phyloP scores from a whole-genome alignment of 2,797 vertebrate species.

The Masticophis lateralis region DNA sequence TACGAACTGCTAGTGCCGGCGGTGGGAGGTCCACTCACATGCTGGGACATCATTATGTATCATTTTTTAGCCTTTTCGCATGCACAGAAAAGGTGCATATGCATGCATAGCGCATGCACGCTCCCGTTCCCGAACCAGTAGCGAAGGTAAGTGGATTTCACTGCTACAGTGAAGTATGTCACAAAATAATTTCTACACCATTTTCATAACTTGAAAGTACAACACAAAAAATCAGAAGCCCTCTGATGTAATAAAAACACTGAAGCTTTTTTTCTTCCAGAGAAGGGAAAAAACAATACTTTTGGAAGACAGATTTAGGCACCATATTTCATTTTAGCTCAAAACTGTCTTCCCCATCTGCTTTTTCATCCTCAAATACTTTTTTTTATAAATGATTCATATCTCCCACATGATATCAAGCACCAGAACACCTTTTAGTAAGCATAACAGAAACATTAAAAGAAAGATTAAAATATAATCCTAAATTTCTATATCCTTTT shows the following conservation, averaged over 20 bases:
- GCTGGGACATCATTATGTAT: no score
- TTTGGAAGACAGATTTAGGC: background rate
- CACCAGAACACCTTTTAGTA: background rate
- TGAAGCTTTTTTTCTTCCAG: background rate
- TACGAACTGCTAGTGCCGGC: no score
- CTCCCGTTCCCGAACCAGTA: no score
- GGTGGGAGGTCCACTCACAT: no score
- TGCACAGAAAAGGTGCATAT: no score
- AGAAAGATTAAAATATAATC: background rate
- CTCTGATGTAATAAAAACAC: background rate
- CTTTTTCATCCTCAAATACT: background rate
- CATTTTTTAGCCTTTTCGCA: no score
- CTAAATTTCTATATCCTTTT: background rate
- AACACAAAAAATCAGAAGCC: background rate
- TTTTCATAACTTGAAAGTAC: background rate
- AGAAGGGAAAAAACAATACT: background rate
- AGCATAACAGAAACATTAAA: background rate
- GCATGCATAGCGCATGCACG: no score
- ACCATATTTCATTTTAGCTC: background rate
- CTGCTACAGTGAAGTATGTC: background rate
- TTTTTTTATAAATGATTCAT: background rate
- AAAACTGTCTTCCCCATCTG: background rate
- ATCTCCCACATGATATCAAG: background rate
- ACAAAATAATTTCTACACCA: background rate
- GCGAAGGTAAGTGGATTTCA: no score